phyloP scores from a whole-genome alignment of 64 coral and sea anemone genomes.

The Catalaphyllia jardinei region DNA sequence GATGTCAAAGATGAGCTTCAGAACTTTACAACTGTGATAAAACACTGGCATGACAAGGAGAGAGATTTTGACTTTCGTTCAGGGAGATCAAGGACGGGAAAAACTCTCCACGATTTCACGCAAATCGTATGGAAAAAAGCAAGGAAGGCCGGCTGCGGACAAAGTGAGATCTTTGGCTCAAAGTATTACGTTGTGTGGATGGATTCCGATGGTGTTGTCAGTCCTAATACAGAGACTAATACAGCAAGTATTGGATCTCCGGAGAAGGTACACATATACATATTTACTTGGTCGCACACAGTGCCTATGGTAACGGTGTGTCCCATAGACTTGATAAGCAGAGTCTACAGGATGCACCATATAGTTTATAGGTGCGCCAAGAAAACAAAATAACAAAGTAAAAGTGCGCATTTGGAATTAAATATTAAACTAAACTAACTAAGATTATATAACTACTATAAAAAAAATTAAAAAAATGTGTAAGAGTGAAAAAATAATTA shows the following conservation, averaged over 20 bases:
- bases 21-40: conserved; percentile 75
- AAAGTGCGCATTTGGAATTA: too few species aligned
- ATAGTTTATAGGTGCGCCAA: too few species aligned
- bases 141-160: conserved; percentile 68
- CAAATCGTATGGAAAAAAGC: conserved; percentile 94
- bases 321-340: too few species aligned
- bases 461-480: too few species aligned
- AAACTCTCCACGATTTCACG: conserved; percentile 88
- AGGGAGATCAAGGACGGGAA: conserved; percentile 62
- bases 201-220: conserved; percentile 83
- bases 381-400: too few species aligned
- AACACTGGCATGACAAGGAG: conserved; percentile 93
- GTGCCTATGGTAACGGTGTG: too few species aligned
- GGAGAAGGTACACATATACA: conserved; percentile 31
- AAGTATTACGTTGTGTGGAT: conserved; percentile 94
- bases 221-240: conserved; percentile 12
- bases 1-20: conserved; percentile 73
- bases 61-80: conserved; percentile 72
- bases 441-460: too few species aligned
- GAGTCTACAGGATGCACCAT: too few species aligned
- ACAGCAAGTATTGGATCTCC: conserved; percentile 74
- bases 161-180: conserved; percentile 75
- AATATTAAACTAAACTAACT: too few species aligned
- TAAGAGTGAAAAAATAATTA: too few species aligned
- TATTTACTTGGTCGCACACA: too few species aligned